phyloP scores from a whole-genome alignment of 2,888 invertebrate species.

The Nymphalis urticae region DNA sequence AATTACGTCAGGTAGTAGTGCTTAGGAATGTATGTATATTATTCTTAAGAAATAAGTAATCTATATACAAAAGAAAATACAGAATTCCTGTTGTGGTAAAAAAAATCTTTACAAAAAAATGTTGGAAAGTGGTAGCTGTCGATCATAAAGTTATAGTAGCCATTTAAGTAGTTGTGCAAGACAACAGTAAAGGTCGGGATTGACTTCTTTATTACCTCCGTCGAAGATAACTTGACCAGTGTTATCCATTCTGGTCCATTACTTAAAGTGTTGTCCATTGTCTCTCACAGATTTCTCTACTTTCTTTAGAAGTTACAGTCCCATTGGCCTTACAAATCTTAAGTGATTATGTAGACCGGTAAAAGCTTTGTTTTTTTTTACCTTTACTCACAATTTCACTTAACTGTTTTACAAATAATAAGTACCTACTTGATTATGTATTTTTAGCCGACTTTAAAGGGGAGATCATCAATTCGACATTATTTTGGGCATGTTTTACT shows the following conservation, averaged over 20 bases:
- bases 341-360: slow-evolving; percentile 40
- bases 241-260: slow-evolving; percentile 70
- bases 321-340: slow-evolving; percentile 41
- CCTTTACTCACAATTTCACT: slow-evolving; percentile 15
- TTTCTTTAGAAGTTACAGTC: slow-evolving; percentile 41
- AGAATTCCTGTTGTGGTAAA: no score
- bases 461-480: not conserved
- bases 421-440: not conserved
- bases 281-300: slow-evolving; percentile 50
- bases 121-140: slow-evolving; percentile 36
- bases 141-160: slow-evolving; percentile 37
- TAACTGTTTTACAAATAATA: slow-evolving; percentile 19
- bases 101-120: slow-evolving; percentile 16
- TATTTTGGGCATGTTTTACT: no score
- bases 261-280: slow-evolving; percentile 69
- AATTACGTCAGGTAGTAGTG: no score
- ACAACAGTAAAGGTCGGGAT: slow-evolving; percentile 60
- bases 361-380: slow-evolving; percentile 39
- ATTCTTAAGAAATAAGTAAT: no score
- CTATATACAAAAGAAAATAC: no score
- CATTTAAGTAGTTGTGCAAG: slow-evolving; percentile 56
- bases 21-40: no score
- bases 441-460: not conserved
- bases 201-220: slow-evolving; percentile 70
- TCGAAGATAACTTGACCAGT: slow-evolving; percentile 63